Conservation (phyloP, 2,888 invertebrate genomes). For the Hypolimnas misippus region DNA sequence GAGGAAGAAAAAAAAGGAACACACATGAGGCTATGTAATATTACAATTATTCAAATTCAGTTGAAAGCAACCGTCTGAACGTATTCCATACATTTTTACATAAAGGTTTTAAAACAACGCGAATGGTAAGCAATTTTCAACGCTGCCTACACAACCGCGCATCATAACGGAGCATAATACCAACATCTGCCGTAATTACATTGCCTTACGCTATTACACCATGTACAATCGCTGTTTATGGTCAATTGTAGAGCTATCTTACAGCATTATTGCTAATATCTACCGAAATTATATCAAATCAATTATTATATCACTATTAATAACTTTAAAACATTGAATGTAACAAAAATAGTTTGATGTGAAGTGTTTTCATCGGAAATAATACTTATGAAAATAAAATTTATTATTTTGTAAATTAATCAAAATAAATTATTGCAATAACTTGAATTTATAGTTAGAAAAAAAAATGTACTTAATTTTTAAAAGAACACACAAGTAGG, state of each 20-base stretch:
- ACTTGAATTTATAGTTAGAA: no score
- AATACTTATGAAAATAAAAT: no score
- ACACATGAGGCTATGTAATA: no score
- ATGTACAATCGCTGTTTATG: constrained; percentile 6
- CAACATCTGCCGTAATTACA: constrained; percentile 12
- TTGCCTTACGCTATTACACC: constrained; percentile 2
- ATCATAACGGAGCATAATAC: constrained; percentile 2
- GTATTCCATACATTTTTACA: background rate
- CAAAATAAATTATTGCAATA: no score
- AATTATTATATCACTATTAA: background rate
- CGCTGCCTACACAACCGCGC: constrained; percentile 1
- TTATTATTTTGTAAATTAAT: no score
- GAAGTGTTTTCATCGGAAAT: no score
- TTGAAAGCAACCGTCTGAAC: background rate
- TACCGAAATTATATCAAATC: background rate
- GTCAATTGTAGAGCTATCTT: background rate
- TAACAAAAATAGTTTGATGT: no score
- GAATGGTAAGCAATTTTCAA: constrained; percentile 3
- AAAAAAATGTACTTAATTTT: no score
- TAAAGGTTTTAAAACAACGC: background rate
- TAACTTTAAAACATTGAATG: background rate
- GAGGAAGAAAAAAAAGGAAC: no score
- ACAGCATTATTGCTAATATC: background rate
- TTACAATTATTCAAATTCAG: background rate
- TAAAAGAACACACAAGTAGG: no score